phyloP scores from a whole-genome alignment of 1,140 invertebrate genomes.

The Oryzaephilus surinamensis region DNA sequence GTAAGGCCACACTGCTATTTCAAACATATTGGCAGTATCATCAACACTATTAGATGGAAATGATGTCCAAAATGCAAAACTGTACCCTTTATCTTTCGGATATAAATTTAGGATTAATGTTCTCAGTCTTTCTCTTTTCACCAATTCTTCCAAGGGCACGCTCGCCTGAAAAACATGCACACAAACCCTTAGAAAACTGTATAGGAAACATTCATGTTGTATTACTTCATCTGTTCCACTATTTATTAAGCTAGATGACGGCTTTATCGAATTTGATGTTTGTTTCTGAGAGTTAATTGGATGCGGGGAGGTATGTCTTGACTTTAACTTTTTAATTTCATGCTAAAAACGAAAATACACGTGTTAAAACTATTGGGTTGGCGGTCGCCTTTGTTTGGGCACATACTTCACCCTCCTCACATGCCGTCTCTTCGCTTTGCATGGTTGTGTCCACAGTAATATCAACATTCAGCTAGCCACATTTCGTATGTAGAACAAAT shows the following conservation, averaged over 20 bases:
- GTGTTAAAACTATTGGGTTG: not conserved
- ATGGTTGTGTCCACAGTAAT: conserved; percentile 39
- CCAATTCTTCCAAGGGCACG: conserved; percentile 73
- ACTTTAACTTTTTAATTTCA: conserved; percentile 33
- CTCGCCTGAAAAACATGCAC: no score
- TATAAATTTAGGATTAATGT: conserved; percentile 85
- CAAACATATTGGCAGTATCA: conserved; percentile 49
- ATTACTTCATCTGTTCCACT: conserved; percentile 35
- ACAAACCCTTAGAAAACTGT: conserved; percentile 49
- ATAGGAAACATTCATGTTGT: no score
- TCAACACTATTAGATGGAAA: conserved; percentile 39
- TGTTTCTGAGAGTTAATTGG: no score
- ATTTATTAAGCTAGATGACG: no score
- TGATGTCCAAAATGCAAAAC: conserved; percentile 47
- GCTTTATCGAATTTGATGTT: no score
- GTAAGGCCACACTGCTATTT: conserved; percentile 65
- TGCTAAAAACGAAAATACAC: conserved; percentile 18
- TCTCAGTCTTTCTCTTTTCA: conserved; percentile 73
- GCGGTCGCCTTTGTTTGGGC: conserved; percentile 6
- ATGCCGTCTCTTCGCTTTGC: conserved; percentile 51
- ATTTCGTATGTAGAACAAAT: conserved; percentile 12
- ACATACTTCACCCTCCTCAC: conserved; percentile 51
- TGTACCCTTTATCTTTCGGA: conserved; percentile 84
- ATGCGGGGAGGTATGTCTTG: conserved; percentile 28
- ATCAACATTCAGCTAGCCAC: conserved; percentile 36